These are phyloP conservation scores for Leucophenga varia DNA, from an alignment of 1,140 invertebrate species.

Conservation along the genomic window DNA sequence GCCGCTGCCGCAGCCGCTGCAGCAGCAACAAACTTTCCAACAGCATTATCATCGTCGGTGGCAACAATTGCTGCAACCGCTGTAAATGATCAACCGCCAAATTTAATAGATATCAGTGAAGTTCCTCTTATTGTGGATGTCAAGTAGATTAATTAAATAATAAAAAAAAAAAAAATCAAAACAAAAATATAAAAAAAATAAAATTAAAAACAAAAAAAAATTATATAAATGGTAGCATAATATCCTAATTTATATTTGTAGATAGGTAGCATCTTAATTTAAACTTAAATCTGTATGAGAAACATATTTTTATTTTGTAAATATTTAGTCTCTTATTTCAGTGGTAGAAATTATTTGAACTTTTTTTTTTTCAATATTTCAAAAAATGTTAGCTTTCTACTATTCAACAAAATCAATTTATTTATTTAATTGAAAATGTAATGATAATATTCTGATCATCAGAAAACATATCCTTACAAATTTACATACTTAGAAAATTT, in stretches of 20 bases:
- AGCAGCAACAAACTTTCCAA: slow-evolving; percentile 14
- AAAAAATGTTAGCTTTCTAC: slow-evolving; percentile 5
- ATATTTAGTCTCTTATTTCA: too few species aligned
- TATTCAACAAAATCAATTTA: not conserved
- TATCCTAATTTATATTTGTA: not conserved
- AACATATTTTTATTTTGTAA: slow-evolving; percentile 44
- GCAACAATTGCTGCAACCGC: slow-evolving; percentile 39
- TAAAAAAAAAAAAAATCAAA: slow-evolving; percentile 21
- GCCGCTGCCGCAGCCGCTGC: slow-evolving; percentile 12
- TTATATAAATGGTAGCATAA: slow-evolving; percentile 7
- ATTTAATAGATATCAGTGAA: slow-evolving; percentile 56
- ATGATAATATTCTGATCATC: not conserved
- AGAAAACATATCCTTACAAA: slow-evolving; percentile 9
- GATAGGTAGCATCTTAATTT: slow-evolving; percentile 3
- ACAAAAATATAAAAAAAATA: slow-evolving; percentile 22
- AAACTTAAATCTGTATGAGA: not conserved
- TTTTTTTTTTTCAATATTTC: slow-evolving; percentile 18
- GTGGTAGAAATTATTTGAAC: slow-evolving; percentile 23
- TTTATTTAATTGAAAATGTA: not conserved
- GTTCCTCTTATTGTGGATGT: slow-evolving; percentile 57
- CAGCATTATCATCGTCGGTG: slow-evolving; percentile 27
- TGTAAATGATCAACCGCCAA: too few species aligned
- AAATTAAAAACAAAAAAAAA: slow-evolving; percentile 18
- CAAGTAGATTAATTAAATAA: slow-evolving; percentile 53
- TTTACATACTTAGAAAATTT: not conserved